Percentiles rank a stretch among this genome's conserved stretches.
Evolutionary conservation across 2,888 invertebrate genomes (phyloP).

Genomic region (Caenorhabditis sp.): DNA sequence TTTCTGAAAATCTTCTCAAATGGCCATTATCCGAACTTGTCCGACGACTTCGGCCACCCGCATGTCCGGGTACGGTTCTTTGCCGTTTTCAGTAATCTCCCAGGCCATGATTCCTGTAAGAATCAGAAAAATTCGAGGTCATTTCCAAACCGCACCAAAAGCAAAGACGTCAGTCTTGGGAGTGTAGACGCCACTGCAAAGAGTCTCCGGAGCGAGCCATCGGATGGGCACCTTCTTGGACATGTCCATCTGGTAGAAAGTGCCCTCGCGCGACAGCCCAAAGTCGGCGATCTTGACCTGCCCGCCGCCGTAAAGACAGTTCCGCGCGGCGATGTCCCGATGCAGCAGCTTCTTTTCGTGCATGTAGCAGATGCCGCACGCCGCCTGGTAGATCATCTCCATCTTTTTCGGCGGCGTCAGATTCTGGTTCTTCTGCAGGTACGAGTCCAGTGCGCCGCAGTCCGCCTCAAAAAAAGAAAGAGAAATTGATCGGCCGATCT

Average conservation of each 20-base stretch:
- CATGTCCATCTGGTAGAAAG: constrained; percentile 59
- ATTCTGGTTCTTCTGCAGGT: constrained; percentile 52
- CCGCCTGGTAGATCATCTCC: constrained; percentile 69
- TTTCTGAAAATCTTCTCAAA: too few species aligned
- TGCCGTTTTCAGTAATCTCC: constrained; percentile 65
- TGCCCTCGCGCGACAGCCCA: constrained; percentile 63
- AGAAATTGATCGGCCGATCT: too few species aligned
- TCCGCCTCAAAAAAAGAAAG: constrained; percentile 36
- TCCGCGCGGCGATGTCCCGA: constrained; percentile 64
- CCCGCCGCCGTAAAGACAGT: constrained; percentile 63
- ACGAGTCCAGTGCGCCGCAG: constrained; percentile 66
- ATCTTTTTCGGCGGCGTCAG: constrained; percentile 39
- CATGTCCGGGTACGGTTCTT: constrained; percentile 71
- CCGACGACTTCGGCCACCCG: constrained; percentile 61
- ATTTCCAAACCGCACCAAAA: constrained; percentile 45
- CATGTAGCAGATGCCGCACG: constrained; percentile 68
- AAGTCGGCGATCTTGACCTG: constrained; percentile 66
- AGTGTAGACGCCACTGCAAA: constrained; percentile 52
- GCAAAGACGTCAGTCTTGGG: constrained; percentile 66
- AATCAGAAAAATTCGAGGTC: too few species aligned
- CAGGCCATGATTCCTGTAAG: constrained; percentile 60
- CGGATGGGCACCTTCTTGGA: constrained; percentile 63
- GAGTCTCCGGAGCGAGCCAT: constrained; percentile 67
- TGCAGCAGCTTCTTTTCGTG: constrained; percentile 66
- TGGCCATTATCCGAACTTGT: constrained; percentile 46